Evolutionary conservation across 2,888 invertebrate species (phyloP), one percentile per base, ranked within the genome.

Genomic region (Branchellion lobata): DNA sequence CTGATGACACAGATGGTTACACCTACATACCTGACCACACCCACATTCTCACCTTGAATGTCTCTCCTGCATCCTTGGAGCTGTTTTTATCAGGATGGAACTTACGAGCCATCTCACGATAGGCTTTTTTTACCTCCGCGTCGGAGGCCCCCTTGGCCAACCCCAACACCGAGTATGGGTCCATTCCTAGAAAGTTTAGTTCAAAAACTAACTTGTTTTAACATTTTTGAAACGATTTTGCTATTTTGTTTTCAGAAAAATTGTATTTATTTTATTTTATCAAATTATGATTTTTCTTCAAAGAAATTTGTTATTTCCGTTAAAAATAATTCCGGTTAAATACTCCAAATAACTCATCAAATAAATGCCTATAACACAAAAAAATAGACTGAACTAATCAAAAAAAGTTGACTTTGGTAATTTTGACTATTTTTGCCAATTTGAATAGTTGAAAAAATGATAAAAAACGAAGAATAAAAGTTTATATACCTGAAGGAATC

Each of bases 1-100:
- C n/a, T n/a, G n/a, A n/a, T n/a, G n/a, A n/a, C n/a, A n/a, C n/a
- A n/a, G n/a, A n/a, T n/a, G n/a, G n/a, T n/a, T n/a, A n/a, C n/a
- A n/a, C n/a, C n/a, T n/a, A n/a, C n/a, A n/a, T n/a, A n/a, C n/a
- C n/a, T n/a, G n/a, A n/a, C n/a, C n/a, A n/a, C n/a, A n/a, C n/a
- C 40, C 40, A 5, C 8, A 5, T 40, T 14, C 31, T 31, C 14
- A 69, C 69, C 27, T 86, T 86, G 81, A 86, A 86, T 73, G 84
- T 85, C 79, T 86, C 86, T 77, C 85, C 86, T 1, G 86, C 86
- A 2, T 84, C 84, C 18, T 82, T 77, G 0, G 82, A 84, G 31
- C 84, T 84, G 82, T 86, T 86, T 82, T 86, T 86, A 80, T 86
- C 86, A 0, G 86, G 86, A 79, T 86, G 86, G 82, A 82, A 86